Base-by-base conservation (phyloP, 2,797 vertebrate genomes). In the Nasua narica region DNA sequence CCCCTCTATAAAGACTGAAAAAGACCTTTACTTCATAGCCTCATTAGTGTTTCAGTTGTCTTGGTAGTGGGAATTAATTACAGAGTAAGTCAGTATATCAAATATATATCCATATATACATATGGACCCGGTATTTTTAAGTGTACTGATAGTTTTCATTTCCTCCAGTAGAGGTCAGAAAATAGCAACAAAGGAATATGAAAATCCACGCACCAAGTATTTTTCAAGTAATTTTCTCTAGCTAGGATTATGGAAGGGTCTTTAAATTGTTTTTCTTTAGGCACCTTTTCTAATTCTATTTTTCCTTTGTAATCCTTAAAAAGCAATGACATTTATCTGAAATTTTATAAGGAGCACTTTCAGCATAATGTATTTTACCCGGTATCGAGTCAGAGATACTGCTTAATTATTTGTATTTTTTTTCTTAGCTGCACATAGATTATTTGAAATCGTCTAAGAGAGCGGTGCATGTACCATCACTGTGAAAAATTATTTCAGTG, bases 111-210 rank as follows among this genome's bases (percentile, higher is more conserved):
- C 6, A 29, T 46, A 85, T 83, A 94, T 37, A 50, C 13, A 84
- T 54, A 76, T 52, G 15, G 12, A 84, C 40, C 52, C 4, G 5
- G 2, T 52, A 78, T 86, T 77, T 96, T 78, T 25, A 77, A 94
- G 54, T 84, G 8, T n/a, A 76, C 29, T 91, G 87, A 81, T 96
- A 84, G 65, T 94, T 89, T 76, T 67, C 16, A 90, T 70, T 96
- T 97, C 43, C 16, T 97, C 97, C 96, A 97, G 92, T 86, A 97
- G 97, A 97, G 90, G 96, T 95, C 97, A 97, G 91, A 90, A 91
- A 94, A 96, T 46, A 93, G 67, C 96, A 98, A 85, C 27, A 37
- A 5, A 93, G 60, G 46, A 96, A 91, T 85, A 87, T 52, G 69
- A 96, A 91, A 89, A 94, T 93, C 79, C 46, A 56, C 5, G 6